Conservation (phyloP, 2,888 invertebrate genomes). For the Helicoverpa assulta region DNA sequence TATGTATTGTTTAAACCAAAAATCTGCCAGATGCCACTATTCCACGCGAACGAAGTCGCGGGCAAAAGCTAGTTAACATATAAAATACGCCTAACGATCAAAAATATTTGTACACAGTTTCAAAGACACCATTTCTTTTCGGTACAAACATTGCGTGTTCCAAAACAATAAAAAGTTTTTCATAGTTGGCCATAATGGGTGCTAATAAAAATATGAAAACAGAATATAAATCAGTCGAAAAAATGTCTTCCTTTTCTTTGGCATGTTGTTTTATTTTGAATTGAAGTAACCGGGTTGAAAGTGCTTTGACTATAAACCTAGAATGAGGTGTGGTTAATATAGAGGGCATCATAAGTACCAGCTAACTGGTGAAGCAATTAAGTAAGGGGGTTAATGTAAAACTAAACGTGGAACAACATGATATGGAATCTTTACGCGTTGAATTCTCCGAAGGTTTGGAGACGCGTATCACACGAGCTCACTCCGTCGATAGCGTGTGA, state of each 20-base stretch:
- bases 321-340: slow-evolving; percentile 29
- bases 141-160: slow-evolving; percentile 39
- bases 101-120: slow-evolving; percentile 20
- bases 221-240: slow-evolving; percentile 37
- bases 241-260: slow-evolving; percentile 24
- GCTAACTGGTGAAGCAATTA: slow-evolving; percentile 61
- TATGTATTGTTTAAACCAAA: too few relatives aligned
- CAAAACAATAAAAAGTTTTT: slow-evolving; percentile 45
- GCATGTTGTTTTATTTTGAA: slow-evolving; percentile 1
- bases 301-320: slow-evolving; percentile 36
- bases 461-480: slow-evolving; percentile 13
- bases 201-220: slow-evolving; percentile 51
- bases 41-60: too few relatives aligned
- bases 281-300: slow-evolving; percentile 22
- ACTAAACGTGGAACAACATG: slow-evolving; percentile 25
- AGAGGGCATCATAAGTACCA: slow-evolving; percentile 40
- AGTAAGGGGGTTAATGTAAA: slow-evolving; percentile 49
- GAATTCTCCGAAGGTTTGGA: slow-evolving; percentile 6
- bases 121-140: slow-evolving; percentile 32
- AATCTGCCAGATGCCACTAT: too few relatives aligned
- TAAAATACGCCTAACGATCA: not conserved
- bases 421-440: slow-evolving; percentile 13
- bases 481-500: slow-evolving; percentile 24
- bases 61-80: too few relatives aligned
- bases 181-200: slow-evolving; percentile 22